Evolutionary conservation across 92 coral and sea anemone genomes (phyloP).

Genomic region (Heliopora coerulea): DNA sequence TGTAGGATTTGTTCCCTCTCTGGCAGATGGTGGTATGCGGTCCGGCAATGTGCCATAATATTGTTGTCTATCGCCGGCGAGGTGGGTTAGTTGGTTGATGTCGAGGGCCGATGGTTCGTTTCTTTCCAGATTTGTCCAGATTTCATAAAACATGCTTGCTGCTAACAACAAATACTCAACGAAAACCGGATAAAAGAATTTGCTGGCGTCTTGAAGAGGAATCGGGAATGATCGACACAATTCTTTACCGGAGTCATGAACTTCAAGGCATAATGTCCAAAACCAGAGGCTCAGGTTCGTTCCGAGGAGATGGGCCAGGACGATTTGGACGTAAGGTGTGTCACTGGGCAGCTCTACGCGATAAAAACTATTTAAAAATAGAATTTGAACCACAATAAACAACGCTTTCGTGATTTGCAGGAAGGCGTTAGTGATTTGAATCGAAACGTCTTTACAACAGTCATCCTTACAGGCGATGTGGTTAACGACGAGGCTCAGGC

Average conservation of each 20-base stretch:
- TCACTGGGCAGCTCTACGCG: not conserved
- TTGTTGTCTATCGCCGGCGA: not conserved
- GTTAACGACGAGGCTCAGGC: too few relatives aligned
- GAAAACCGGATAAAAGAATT: constrained; percentile 4
- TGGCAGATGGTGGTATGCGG: too few relatives aligned
- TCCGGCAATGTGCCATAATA: not conserved
- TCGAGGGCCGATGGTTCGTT: not conserved
- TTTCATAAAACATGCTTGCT: constrained; percentile 24
- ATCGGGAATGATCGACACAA: not conserved
- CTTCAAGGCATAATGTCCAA: constrained; percentile 3
- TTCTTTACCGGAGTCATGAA: not conserved
- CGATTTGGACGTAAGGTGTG: not conserved
- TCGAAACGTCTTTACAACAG: too few relatives aligned
- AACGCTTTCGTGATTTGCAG: not conserved
- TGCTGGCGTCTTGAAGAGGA: not conserved
- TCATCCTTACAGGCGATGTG: too few relatives aligned
- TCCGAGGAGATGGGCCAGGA: constrained; percentile 25
- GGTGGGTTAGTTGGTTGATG: not conserved
- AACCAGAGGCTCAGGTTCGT: constrained; percentile 19
- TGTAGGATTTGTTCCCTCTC: too few relatives aligned
- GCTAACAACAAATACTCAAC: constrained; percentile 19
- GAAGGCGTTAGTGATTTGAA: not conserved
- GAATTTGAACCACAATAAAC: constrained; percentile 5
- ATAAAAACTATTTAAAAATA: not conserved
- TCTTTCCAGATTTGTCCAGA: not conserved